Evolutionary conservation across 2,113 vertebrate species (phyloP), one percentile per base, ranked within the genome.

Genomic region (Poeciliopsis retropinna): DNA sequence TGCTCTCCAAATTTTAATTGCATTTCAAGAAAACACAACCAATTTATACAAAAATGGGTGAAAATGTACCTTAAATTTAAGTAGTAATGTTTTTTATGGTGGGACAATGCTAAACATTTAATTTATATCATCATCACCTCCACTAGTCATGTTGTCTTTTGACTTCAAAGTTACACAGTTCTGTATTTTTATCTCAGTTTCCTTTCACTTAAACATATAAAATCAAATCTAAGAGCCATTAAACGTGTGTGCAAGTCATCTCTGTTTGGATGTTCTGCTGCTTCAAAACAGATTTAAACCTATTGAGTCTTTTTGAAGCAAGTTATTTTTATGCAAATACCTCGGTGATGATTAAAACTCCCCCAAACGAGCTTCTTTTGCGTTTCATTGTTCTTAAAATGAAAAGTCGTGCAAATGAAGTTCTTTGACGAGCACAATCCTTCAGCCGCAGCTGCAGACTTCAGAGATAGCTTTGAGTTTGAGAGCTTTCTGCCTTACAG

Each of bases 301-400:
- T 27, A n/a, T 11, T 15, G 39, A 41, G 25, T 17, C 30, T 31
- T 30, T 15, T 68, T 60, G 67, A 78, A 76, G 60, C 51, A 76
- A 79, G 47, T 65, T 41, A n/a, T 19, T 81, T 44, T 76, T 31
- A 75, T 80, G 68, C 30, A 76, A 81, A 84, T 65, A 41, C 12
- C 73, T 69, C n/a, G 34, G 69, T 41, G 51, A 63, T 15, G 61
- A 82, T 77, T 74, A 27, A 67, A 72, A 3, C 7, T 37, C 62
- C 47, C 25, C 19, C 10, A 57, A 57, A n/a, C 47, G 64, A 82
- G 47, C 30, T 30, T 73, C 64, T 63, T 17, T 17, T n/a, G 12
- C 25, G 11, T 54, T 51, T 62, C 27, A 28, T 62, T 19, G 22
- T 34, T 29, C 60, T 79, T n/a, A 27, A 62, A 28, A 44, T 47